These are phyloP conservation scores for Serranus cabrilla DNA, from an alignment of 2,797 vertebrate species.

Conservation along the genomic window DNA sequence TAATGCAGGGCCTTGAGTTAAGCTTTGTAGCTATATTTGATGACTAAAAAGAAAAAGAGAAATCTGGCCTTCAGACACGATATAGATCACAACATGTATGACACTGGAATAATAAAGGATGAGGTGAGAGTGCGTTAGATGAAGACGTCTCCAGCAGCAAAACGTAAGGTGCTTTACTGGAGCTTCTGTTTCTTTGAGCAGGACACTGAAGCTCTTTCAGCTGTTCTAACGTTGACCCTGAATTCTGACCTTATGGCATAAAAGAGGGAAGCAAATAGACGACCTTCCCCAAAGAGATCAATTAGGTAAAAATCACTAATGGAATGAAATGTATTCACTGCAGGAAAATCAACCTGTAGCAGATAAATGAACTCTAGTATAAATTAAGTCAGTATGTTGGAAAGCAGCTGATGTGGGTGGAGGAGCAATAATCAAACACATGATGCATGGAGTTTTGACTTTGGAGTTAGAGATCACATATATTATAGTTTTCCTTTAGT, in stretches of 20 bases:
- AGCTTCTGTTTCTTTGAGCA: conserved; percentile 11
- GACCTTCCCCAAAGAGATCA: conserved; percentile 35
- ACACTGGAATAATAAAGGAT: conserved; percentile 11
- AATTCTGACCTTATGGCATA: conserved; percentile 36
- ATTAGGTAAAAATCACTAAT: conserved; percentile 35
- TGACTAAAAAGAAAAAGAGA: not conserved
- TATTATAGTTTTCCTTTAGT: not conserved
- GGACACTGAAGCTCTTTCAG: conserved; percentile 19
- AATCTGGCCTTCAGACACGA: not conserved
- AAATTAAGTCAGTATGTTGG: conserved; percentile 2
- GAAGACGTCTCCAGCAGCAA: conserved; percentile 16
- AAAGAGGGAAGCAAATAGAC: conserved; percentile 18
- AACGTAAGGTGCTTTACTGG: conserved; percentile 13
- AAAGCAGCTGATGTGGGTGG: conserved; percentile 16
- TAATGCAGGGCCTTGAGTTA: too few relatives aligned
- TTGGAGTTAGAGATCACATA: conserved; percentile 10
- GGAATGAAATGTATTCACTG: conserved; percentile 28
- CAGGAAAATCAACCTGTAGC: conserved; percentile 17
- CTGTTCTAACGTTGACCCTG: conserved; percentile 28
- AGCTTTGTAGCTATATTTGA: conserved; percentile 1
- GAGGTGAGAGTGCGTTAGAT: not conserved
- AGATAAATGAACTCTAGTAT: conserved; percentile 13
- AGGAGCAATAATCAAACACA: conserved; percentile 13
- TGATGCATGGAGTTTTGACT: conserved; percentile 13
- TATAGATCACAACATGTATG: conserved; percentile 19